Base-by-base conservation (phyloP, 2,888 invertebrate genomes). In the Platerodrilus igneus region DNA sequence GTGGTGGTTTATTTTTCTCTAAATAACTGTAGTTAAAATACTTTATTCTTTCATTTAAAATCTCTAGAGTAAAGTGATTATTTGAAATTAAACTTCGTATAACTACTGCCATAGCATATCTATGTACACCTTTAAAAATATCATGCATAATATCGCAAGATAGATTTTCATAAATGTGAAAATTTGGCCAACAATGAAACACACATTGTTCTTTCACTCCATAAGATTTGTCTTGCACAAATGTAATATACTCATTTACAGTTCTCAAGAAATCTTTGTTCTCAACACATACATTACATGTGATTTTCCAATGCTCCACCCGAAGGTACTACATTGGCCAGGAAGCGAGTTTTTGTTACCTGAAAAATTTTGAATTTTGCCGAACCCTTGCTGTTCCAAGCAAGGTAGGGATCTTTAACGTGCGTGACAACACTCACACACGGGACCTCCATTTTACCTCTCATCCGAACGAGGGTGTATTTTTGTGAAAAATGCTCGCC, bases 131-230 rank as follows among this genome's bases (percentile, higher is more conserved):
- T 35, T 57, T 52, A 42, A 41, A 52, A 14, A 58, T 27, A 37
- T 63, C 59, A 31, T 63, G 62, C 57, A 61, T 57, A 9, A 59
- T 45, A 39, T 62, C 63, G 45, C 54, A 55, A 5, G 47, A 47
- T 8, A 50, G 18, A 49, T 60, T 63, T 16, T 47, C 37, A 30
- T 53, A 55, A 23, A 48, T 36, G 50, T 63, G 57, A 53, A 57
- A 60, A 44, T 47, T 38, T 15, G 39, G 19, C 23, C 50, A 33
- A 9, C 32, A 20, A 51, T 61, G 46, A 46, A 53, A 60, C 19
- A 55, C 35, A 39, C 56, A 56, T 16, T 44, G 28, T 45, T 52
- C 50, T 40, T 54, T 57, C 10, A 58, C 34, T 17, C 47, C 45
- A 31, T 55, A 48, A 45, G 51, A 49, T 25, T 22, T 8, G n/a